Conservation (phyloP, 2,888 invertebrate genomes). For the Aphidoletes aphidimyza region DNA sequence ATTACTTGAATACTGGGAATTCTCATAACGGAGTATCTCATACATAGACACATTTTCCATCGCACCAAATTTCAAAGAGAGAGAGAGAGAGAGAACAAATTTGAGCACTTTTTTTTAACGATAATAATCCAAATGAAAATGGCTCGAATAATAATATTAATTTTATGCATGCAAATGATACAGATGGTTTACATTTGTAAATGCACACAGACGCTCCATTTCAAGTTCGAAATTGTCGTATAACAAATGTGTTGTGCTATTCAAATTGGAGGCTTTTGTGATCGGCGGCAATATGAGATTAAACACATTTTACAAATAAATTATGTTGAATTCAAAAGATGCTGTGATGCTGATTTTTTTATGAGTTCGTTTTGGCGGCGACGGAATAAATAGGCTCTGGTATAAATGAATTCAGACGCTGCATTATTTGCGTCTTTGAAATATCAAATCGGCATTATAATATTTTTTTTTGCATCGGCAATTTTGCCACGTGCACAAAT, state of each 20-base stretch:
- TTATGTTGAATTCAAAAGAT: background rate
- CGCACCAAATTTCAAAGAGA: background rate
- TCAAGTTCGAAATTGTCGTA: background rate
- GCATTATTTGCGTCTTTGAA: no score
- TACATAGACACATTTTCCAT: background rate
- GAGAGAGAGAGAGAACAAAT: background rate
- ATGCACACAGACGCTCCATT: background rate
- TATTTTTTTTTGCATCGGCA: no score
- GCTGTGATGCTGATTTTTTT: background rate
- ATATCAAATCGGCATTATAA: no score
- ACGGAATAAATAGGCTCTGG: no score
- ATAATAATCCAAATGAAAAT: background rate
- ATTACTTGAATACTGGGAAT: background rate
- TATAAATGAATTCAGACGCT: no score
- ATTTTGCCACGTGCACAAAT: no score
- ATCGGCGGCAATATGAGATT: background rate
- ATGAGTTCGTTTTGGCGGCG: background rate
- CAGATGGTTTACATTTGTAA: background rate
- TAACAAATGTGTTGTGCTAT: background rate
- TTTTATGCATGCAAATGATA: conserved; percentile 42
- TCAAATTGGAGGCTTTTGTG: background rate
- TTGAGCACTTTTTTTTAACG: background rate
- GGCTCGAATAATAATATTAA: background rate
- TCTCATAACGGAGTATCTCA: background rate
- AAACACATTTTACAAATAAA: background rate